phyloP scores from a whole-genome alignment of 2,888 invertebrate genomes.

The Halocaridina rubra region DNA sequence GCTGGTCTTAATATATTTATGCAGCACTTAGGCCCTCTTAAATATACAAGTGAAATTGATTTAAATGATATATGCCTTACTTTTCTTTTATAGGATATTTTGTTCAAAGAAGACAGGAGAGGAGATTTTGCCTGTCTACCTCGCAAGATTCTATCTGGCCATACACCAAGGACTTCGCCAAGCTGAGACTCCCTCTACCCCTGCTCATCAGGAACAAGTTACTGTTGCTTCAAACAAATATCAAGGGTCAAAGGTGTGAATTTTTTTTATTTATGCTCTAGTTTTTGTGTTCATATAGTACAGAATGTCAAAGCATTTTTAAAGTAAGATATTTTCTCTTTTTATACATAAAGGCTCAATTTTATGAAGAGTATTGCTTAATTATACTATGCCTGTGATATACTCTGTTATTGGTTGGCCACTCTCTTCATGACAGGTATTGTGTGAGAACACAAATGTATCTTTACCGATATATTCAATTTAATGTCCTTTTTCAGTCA shows the following conservation, averaged over 20 bases:
- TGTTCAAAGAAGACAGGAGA: constrained; percentile 95
- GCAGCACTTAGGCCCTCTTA: too few relatives aligned
- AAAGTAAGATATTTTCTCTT: too few relatives aligned
- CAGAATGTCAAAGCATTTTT: too few relatives aligned
- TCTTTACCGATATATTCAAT: background rate
- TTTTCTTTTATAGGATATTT: constrained; percentile 76
- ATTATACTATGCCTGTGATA: too few relatives aligned
- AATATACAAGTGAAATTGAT: too few relatives aligned
- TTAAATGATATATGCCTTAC: too few relatives aligned
- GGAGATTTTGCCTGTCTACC: constrained; percentile 89
- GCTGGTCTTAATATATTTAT: too few relatives aligned
- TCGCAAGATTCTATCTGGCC: constrained; percentile 93
- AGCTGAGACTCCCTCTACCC: background rate
- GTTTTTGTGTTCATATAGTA: constrained; percentile 42
- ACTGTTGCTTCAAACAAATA: background rate
- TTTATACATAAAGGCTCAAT: background rate
- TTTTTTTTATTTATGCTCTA: background rate
- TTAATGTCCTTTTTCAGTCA: constrained; percentile 28
- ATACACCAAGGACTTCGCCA: constrained; percentile 84
- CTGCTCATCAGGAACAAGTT: constrained; percentile 14
- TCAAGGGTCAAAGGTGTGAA: constrained; percentile 1
- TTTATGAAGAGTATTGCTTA: background rate
- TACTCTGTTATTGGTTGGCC: too few relatives aligned
- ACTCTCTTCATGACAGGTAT: too few relatives aligned
- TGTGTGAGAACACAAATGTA: too few relatives aligned